These are phyloP conservation scores for Popillia japonica DNA, from an alignment of 1,140 invertebrate genomes.

Conservation along the genomic window DNA sequence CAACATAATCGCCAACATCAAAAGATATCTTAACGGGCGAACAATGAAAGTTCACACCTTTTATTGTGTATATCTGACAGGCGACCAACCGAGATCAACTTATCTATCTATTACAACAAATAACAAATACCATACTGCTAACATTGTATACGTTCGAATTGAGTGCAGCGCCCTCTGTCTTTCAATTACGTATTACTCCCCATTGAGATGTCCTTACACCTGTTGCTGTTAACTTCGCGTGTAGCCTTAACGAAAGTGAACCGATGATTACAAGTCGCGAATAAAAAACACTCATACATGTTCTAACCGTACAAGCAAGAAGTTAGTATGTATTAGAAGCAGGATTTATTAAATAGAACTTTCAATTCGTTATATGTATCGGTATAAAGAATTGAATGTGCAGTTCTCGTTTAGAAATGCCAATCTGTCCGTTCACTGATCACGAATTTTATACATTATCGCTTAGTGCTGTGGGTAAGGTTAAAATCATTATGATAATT, in stretches of 20 bases:
- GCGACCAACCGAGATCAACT: too few species aligned
- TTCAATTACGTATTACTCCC: constrained; percentile 25
- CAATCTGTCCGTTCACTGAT: constrained; percentile 31
- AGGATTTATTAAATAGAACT: not conserved
- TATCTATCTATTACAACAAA: too few species aligned
- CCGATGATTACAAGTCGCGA: constrained; percentile 5
- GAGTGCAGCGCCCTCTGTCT: not conserved
- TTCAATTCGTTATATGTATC: not conserved
- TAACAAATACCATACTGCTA: too few species aligned
- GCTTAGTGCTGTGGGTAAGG: constrained; percentile 13
- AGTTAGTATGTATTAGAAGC: not conserved
- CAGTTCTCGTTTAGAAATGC: constrained; percentile 20
- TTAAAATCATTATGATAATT: constrained; percentile 36
- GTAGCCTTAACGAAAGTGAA: constrained; percentile 1
- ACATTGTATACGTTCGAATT: not conserved
- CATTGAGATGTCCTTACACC: constrained; percentile 34
- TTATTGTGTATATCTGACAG: too few species aligned
- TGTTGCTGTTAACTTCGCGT: constrained; percentile 14
- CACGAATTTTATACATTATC: constrained; percentile 32
- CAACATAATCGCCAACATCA: too few species aligned
- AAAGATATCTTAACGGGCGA: too few species aligned
- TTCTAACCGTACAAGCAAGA: not conserved
- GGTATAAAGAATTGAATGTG: not conserved
- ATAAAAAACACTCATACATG: not conserved
- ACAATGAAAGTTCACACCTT: too few species aligned